Evolutionary conservation across 1,140 invertebrate species (phyloP).

Genomic region (Diprion similis): DNA sequence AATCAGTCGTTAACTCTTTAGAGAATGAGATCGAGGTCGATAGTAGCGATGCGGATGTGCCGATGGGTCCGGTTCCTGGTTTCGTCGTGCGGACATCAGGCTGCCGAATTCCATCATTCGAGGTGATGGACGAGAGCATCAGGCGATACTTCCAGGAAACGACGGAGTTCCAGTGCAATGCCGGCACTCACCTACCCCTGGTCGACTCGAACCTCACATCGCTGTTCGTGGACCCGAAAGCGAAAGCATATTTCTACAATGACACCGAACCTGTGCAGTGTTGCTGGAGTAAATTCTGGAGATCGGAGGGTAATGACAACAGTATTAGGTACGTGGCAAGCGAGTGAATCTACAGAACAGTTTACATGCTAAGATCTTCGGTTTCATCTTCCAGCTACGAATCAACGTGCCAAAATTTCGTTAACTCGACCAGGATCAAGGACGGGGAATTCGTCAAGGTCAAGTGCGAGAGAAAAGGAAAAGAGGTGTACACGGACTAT

Average conservation of each 20-base stretch:
- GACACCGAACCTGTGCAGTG: conserved; percentile 61
- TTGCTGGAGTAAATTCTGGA: conserved; percentile 69
- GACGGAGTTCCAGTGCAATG: conserved; percentile 55
- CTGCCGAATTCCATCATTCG: conserved; percentile 81
- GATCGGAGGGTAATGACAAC: conserved; percentile 58
- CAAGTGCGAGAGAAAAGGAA: conserved; percentile 61
- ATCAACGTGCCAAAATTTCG: conserved; percentile 55
- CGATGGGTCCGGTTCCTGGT: neutral
- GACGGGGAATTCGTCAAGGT: conserved; percentile 71
- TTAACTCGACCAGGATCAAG: conserved; percentile 50
- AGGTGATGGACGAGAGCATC: conserved; percentile 70
- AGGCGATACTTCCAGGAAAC: conserved; percentile 56
- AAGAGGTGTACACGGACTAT: conserved; percentile 70
- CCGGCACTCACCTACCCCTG: conserved; percentile 61
- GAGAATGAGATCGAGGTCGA: neutral
- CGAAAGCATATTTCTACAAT: conserved; percentile 61
- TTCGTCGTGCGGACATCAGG: conserved; percentile 36
- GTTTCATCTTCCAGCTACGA: conserved; percentile 47
- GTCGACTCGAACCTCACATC: conserved; percentile 70
- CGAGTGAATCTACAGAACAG: neutral
- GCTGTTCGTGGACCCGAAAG: conserved; percentile 62
- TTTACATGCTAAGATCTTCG: neutral
- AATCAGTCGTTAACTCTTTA: too few species aligned
- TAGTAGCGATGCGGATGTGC: neutral
- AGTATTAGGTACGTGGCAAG: conserved; percentile 42